A percentile compares a stretch with the other conserved stretches of the same genome.
phyloP scores from a whole-genome alignment of 2,888 invertebrate genomes.

The Scaptomyza flava region DNA sequence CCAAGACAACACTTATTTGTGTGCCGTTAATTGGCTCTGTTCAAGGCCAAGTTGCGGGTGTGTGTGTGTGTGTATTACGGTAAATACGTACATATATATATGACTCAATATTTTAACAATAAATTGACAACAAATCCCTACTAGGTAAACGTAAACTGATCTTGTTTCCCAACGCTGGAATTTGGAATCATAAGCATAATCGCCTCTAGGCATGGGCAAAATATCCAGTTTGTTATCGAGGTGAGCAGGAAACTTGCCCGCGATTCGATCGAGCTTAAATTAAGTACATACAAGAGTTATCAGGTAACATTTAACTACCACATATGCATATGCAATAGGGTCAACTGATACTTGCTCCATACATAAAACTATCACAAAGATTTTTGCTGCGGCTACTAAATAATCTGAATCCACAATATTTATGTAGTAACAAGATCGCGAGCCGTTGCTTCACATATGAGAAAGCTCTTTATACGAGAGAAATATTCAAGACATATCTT shows the following conservation, averaged over 20 bases:
- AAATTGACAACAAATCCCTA: not conserved
- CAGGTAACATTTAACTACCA: not conserved
- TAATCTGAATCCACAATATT: not conserved
- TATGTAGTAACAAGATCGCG: not conserved
- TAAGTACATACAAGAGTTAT: not conserved
- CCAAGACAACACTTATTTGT: constrained; percentile 39
- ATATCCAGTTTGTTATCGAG: not conserved
- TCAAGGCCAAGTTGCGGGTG: constrained; percentile 35
- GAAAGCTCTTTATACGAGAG: too few species aligned
- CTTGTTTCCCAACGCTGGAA: not conserved
- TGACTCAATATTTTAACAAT: constrained; percentile 20
- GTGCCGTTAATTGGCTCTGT: constrained; percentile 26
- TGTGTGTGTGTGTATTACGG: constrained; percentile 30
- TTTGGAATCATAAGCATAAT: not conserved
- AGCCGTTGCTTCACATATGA: not conserved
- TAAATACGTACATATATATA: constrained; percentile 4
- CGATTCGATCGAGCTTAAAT: constrained; percentile 16
- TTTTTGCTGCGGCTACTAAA: too few species aligned
- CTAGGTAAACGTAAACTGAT: not conserved
- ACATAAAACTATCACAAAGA: too few species aligned
- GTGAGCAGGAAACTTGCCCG: constrained; percentile 17
- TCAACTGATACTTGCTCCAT: constrained; percentile 16
- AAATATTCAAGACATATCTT: constrained; percentile 2
- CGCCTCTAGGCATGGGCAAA: not conserved
- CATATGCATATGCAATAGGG: not conserved